Evolutionary conservation across 2,797 vertebrate genomes (phyloP).

Genomic region (Muscicapa striata): DNA sequence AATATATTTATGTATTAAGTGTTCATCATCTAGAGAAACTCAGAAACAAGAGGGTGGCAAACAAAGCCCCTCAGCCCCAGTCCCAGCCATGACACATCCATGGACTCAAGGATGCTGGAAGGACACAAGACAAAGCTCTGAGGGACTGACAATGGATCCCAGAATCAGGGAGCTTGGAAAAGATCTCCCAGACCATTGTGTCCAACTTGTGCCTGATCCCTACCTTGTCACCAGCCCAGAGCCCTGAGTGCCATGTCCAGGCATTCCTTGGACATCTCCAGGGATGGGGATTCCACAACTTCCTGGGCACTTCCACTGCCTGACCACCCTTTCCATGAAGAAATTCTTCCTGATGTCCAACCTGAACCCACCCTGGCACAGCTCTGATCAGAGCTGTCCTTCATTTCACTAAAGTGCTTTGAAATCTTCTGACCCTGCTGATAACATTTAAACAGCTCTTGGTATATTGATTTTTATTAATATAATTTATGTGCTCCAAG

Average conservation of each 20-base stretch:
- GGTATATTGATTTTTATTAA: not conserved
- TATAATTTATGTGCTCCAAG: not conserved
- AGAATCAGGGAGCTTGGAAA: not conserved
- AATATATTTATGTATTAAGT: not conserved
- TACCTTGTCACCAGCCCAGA: not conserved
- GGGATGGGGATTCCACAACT: not conserved
- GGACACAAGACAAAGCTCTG: not conserved
- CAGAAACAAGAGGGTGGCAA: not conserved
- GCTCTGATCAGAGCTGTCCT: not conserved
- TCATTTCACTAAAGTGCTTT: not conserved
- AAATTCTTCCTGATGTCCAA: not conserved
- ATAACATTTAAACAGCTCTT: not conserved
- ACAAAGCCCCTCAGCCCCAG: not conserved
- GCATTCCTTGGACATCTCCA: not conserved
- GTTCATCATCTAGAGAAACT: not conserved
- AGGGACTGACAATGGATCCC: not conserved
- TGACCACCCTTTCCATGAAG: not conserved
- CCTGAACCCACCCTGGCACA: not conserved
- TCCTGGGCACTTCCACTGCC: not conserved
- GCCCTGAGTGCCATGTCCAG: not conserved
- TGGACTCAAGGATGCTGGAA: not conserved
- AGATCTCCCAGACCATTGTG: fast-evolving
- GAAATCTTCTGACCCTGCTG: not conserved
- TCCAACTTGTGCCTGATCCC: no score
- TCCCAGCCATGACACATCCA: not conserved